Base-by-base conservation (phyloP, 2,888 invertebrate genomes). In the Platynereis dumerilii region DNA sequence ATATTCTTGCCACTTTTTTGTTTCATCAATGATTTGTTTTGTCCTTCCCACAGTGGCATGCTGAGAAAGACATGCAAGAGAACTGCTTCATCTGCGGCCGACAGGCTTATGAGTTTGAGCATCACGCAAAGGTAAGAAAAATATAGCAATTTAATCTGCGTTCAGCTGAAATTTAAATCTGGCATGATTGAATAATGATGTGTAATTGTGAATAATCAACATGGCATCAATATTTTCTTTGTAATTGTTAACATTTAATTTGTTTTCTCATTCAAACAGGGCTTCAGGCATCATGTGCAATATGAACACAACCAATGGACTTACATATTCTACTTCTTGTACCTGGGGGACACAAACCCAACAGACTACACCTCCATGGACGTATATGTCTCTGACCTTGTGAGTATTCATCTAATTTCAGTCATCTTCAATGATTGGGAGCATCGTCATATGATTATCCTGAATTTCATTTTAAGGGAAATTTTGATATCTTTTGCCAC, bases 71-170 rank as follows among this genome's bases (percentile, higher is more conserved):
- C 39, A 60, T 60, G 60, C 52, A 53, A 28, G 60, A 60, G 17
- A n/a, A 22, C 12, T 60, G 60, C 34, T 60, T 60, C 34, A 60
- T 60, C 17, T 60, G 60, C 22, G 45, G 29, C 28, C 20, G 60
- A 42, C 60, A 60, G 24, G 52, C 48, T 29, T 60, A 60, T 60
- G 60, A 60, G 26, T 60, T 60, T 53, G 60, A 60, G 29, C 60
- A 60, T 45, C 52, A 45, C 24, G 52, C 48, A 17, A 53, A 48
- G 20, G 60, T 60, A 55, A 27, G 26, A 22, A 52, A 22, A 52
- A 20, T 15, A 17, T 42, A 15, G 17, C 44, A 15, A 15, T 10
- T 53, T 17, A 20, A 17, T 53, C 15, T 17, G n/a, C 15, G 15
- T 20, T 53, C 12, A 17, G 10, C 10, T 10, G 12, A 20, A 15